A percentile compares a stretch with the other conserved stretches of the same genome.
These are phyloP conservation scores for Melikaiella ostensackeni DNA, from an alignment of 2,888 invertebrate species.

Conservation along the genomic window DNA sequence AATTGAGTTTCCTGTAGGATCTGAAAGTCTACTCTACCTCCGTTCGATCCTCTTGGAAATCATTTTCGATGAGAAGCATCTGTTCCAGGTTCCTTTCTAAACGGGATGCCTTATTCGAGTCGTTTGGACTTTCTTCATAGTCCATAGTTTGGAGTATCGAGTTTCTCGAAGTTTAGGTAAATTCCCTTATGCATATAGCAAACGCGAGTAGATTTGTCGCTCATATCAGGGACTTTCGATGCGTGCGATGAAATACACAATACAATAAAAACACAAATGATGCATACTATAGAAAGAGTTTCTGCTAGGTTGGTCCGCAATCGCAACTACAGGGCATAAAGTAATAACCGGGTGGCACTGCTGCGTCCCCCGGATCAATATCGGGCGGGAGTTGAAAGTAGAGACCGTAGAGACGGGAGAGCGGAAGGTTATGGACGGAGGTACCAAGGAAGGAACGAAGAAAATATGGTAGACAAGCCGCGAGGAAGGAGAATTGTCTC, in stretches of 20 bases:
- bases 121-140: conserved; percentile 26
- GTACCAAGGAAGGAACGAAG: conserved; percentile 55
- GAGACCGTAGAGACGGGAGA: conserved; percentile 60
- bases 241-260: neutral
- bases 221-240: conserved; percentile 20
- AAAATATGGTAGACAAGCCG: conserved; percentile 54
- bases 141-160: conserved; percentile 11
- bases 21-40: conserved; percentile 32
- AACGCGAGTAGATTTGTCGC: conserved; percentile 22
- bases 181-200: neutral
- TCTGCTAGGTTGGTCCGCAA: conserved; percentile 25
- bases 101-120: conserved; percentile 37
- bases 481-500: conserved; percentile 35
- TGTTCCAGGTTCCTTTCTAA: conserved; percentile 33
- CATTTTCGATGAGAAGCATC: conserved; percentile 40
- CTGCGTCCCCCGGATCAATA: conserved; percentile 72
- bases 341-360: conserved; percentile 63
- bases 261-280: neutral
- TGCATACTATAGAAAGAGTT: neutral
- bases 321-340: conserved; percentile 56
- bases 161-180: conserved; percentile 25
- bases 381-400: conserved; percentile 66
- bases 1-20: conserved; percentile 34
- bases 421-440: conserved; percentile 48
- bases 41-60: conserved; percentile 40